phyloP scores from a whole-genome alignment of 2,888 invertebrate species.

The Boloria selene region DNA sequence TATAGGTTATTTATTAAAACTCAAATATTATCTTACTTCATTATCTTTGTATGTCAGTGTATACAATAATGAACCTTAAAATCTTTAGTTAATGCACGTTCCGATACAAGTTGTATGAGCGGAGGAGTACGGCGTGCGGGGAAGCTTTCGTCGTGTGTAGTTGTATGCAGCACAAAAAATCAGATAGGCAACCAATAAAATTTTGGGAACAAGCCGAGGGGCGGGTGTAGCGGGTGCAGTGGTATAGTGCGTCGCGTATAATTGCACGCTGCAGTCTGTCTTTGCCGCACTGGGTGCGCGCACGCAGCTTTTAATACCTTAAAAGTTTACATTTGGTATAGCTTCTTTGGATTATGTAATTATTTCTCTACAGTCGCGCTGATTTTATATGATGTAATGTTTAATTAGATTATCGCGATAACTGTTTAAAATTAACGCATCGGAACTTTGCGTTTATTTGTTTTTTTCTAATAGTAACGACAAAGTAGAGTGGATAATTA shows the following conservation, averaged over 20 bases:
- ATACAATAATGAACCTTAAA: conserved; percentile 52
- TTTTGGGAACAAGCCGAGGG: conserved; percentile 75
- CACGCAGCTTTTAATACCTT: conserved; percentile 70
- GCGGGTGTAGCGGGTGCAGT: conserved; percentile 73
- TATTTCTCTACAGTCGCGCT: background rate
- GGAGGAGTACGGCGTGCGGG: conserved; percentile 69
- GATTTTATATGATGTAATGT: background rate
- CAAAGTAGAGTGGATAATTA: conserved; percentile 12
- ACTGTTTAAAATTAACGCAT: background rate
- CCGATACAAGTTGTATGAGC: conserved; percentile 68
- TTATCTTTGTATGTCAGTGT: conserved; percentile 46
- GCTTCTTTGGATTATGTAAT: conserved; percentile 13
- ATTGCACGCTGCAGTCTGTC: conserved; percentile 73
- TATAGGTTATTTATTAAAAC: conserved; percentile 7
- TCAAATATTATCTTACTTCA: conserved; percentile 23
- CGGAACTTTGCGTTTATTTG: background rate
- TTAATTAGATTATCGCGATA: background rate
- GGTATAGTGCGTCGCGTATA: conserved; percentile 62
- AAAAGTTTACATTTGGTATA: conserved; percentile 9
- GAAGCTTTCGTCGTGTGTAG: conserved; percentile 75
- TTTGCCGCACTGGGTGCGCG: conserved; percentile 74
- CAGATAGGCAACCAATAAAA: conserved; percentile 79
- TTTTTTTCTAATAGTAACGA: conserved; percentile 10
- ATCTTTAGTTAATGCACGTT: conserved; percentile 70
- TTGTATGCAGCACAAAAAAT: conserved; percentile 74